Evolutionary conservation across 2,113 vertebrate species (phyloP), one percentile per base, ranked within the genome.

Genomic region (Paratilapia polleni): DNA sequence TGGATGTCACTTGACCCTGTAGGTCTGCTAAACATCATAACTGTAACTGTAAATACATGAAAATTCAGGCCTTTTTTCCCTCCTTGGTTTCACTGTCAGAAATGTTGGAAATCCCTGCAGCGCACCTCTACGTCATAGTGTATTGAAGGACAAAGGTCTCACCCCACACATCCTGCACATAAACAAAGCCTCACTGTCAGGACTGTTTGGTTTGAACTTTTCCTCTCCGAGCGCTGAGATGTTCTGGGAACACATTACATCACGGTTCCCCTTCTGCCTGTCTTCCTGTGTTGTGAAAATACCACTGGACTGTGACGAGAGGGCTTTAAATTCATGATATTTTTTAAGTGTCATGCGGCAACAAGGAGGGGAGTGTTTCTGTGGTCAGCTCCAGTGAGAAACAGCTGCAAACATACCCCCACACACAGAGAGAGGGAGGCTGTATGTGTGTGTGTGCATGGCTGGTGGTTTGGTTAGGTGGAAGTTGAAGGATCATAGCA

Each of bases 221-320:
- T 93, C 82, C 90, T 89, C 88, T 81, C 28, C 0, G 79, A 87
- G 78, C 12, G 68, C 82, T 38, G 77, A 85, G 85, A 81, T 26
- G 68, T 82, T 84, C 68, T 79, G 90, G 81, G 85, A 93, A 83
- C 87, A 75, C 84, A 60, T 90, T 78, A 91, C 86, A 9, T 90
- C 89, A 91, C 24, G 0, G 63, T 52, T 64, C 84, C 78, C 81
- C 73, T 24, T 76, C 74, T 41, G 79, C 58, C 52, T 1, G 75
- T 86, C 88, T 92, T 91, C 88, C 89, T 82, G 88, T 92, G 86
- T 82, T 90, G 84, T 91, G 83, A 91, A 89, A 92, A 80, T 60
- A 64, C 75, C 49, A 62, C 82, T 85, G 26, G 61, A 77, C 82
- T 92, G 81, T 47, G 92, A 68, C 77, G 28, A 24, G 75, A 78